Percentiles rank a stretch among this genome's conserved stretches.
Conservation (phyloP, 2,797 vertebrate species). For the Chaetodon trifasciatus region DNA sequence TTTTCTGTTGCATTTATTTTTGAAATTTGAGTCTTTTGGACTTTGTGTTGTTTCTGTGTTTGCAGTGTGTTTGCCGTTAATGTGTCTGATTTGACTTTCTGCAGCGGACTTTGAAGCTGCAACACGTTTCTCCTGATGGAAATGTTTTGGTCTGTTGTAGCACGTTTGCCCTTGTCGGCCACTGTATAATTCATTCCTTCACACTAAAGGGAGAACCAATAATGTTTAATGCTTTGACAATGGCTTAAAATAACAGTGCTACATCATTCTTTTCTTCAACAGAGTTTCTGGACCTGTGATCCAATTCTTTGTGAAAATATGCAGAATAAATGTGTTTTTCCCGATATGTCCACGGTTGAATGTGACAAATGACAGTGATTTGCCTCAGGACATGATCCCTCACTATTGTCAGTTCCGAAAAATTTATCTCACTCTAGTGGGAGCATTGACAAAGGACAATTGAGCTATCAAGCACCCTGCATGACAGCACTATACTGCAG, state of each 20-base stretch:
- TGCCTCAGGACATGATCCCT: constrained; percentile 52
- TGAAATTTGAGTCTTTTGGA: too few species aligned
- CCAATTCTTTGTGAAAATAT: constrained; percentile 11
- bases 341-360: constrained; percentile 29
- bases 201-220: constrained; percentile 15
- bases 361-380: constrained; percentile 59
- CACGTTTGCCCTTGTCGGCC: too few species aligned
- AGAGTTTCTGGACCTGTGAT: constrained; percentile 19
- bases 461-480: constrained; percentile 44
- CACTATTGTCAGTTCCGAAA: constrained; percentile 52
- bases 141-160: too few species aligned
- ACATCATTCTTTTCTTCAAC: constrained; percentile 21
- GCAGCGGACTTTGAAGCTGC: too few species aligned
- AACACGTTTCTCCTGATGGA: too few species aligned
- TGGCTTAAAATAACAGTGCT: constrained; percentile 8
- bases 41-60: too few species aligned
- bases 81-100: too few species aligned
- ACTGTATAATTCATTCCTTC: constrained; percentile 18
- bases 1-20: too few species aligned
- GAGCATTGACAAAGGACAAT: constrained; percentile 48
- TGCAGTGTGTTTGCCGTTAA: background rate
- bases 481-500: constrained; percentile 36
- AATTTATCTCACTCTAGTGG: constrained; percentile 23
- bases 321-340: constrained; percentile 46
- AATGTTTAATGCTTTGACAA: constrained; percentile 19